Percentiles rank a stretch among this genome's conserved stretches.
Evolutionary conservation across 2,113 vertebrate species (phyloP).

Genomic region (Dasyornis broadbenti): DNA sequence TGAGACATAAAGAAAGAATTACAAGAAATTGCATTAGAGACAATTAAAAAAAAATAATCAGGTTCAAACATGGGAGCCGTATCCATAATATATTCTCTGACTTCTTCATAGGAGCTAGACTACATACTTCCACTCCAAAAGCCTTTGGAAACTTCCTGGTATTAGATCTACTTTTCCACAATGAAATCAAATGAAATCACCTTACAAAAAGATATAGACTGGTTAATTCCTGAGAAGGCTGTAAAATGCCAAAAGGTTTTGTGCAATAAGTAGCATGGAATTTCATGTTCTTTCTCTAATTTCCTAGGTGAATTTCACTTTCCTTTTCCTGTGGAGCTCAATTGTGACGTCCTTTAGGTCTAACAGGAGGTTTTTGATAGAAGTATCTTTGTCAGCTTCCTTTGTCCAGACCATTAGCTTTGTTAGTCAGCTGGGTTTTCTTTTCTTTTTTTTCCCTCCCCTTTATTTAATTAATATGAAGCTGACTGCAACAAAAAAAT

Average conservation of each 20-base stretch:
- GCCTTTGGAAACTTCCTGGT: not conserved
- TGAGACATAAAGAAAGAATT: not conserved
- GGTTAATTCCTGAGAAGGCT: not conserved
- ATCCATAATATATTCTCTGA: not conserved
- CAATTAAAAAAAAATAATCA: not conserved
- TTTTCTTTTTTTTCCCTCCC: not conserved
- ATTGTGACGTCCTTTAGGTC: not conserved
- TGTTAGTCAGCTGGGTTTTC: not conserved
- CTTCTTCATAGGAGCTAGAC: not conserved
- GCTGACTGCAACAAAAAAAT: not conserved
- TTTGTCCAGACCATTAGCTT: not conserved
- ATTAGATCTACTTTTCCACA: not conserved
- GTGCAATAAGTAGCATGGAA: not conserved
- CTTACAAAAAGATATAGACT: not conserved
- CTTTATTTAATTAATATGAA: not conserved
- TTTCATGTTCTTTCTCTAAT: not conserved
- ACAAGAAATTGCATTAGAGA: not conserved
- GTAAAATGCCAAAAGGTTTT: not conserved
- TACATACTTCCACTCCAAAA: not conserved
- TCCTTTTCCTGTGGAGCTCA: not conserved
- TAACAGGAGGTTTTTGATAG: not conserved
- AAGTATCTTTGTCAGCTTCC: not conserved
- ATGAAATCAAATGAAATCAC: not conserved
- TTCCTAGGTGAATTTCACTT: not conserved
- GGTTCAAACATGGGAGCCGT: not conserved